Conservation (phyloP, 2,888 invertebrate genomes). For the Diarsia brunnea region DNA sequence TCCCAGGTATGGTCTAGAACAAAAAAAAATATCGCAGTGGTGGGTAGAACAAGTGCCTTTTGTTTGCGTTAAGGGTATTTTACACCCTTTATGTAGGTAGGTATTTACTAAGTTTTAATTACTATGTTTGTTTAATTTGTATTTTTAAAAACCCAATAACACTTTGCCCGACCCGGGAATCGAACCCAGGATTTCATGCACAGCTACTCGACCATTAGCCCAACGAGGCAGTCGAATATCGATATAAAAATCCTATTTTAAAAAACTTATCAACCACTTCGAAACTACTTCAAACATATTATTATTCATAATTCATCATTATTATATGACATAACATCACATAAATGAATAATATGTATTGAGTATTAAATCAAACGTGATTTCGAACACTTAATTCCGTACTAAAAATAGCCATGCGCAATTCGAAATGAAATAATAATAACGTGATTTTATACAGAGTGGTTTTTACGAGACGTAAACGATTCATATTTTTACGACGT, state of each 20-base stretch:
- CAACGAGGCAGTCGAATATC: no score
- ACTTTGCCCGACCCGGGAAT: no score
- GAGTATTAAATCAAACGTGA: background rate
- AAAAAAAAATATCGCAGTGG: no score
- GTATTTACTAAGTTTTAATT: no score
- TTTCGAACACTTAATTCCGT: background rate
- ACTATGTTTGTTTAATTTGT: no score
- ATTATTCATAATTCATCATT: background rate
- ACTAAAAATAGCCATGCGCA: constrained; percentile 25
- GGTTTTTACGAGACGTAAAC: background rate
- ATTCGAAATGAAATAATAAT: constrained; percentile 15
- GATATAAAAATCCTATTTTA: background rate
- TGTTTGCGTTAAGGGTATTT: no score
- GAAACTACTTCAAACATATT: background rate
- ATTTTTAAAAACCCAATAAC: no score
- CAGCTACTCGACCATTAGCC: no score
- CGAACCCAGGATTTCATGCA: no score
- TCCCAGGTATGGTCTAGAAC: no score
- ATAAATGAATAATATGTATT: background rate
- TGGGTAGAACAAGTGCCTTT: no score
- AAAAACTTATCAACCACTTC: background rate
- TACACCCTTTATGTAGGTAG: no score
- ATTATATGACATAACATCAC: background rate
- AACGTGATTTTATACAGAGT: background rate
- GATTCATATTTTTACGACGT: constrained; percentile 10